These are phyloP conservation scores for Holothuria leucospilota DNA, from an alignment of 53 echinoderm and acorn worm species.

Conservation along the genomic window DNA sequence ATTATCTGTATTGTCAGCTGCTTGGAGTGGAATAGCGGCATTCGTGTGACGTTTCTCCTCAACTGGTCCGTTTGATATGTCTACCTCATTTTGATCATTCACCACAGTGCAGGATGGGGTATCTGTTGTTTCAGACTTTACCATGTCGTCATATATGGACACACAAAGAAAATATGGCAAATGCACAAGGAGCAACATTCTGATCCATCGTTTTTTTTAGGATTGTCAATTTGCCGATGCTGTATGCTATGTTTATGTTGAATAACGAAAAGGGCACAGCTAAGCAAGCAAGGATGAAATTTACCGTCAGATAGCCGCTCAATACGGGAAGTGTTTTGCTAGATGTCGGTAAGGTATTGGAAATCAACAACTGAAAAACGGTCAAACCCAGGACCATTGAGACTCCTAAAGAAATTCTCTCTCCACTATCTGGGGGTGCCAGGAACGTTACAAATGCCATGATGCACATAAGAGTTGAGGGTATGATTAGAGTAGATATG, in stretches of 20 bases:
- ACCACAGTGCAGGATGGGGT: no score
- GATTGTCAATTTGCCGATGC: background rate
- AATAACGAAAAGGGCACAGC: background rate
- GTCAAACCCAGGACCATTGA: constrained; percentile 8
- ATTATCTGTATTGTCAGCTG: no score
- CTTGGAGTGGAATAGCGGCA: no score
- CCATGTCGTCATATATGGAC: background rate
- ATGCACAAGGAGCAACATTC: background rate
- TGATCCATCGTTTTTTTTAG: background rate
- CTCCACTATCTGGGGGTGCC: constrained; percentile 14
- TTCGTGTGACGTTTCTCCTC: no score
- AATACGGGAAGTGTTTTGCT: background rate
- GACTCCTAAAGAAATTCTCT: background rate
- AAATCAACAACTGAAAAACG: constrained; percentile 5
- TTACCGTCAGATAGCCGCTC: background rate
- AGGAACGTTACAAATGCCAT: constrained; percentile 2
- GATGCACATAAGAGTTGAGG: background rate
- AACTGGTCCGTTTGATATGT: no score
- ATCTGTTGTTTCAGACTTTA: background rate
- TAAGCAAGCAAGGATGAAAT: background rate
- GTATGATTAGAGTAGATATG: background rate
- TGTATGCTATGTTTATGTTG: constrained; percentile 7
- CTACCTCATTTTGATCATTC: no score
- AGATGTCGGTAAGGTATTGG: background rate
- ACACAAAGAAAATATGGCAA: background rate